Conservation (phyloP, 2,113 vertebrate genomes). For the Petrocephalus microphthalmus region DNA sequence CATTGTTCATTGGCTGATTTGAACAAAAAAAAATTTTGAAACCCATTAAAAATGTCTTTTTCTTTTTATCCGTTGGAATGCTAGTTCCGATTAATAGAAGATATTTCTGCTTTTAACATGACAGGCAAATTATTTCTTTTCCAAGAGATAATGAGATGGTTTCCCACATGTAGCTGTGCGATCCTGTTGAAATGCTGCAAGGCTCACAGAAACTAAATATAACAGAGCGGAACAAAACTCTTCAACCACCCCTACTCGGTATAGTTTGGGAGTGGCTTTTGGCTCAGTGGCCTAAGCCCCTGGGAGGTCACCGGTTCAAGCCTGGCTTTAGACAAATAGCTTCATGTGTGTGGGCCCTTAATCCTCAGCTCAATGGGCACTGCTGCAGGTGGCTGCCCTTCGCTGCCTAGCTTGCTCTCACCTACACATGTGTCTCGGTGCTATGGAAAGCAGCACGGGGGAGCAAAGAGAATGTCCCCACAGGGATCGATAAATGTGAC, state of each 20-base stretch:
- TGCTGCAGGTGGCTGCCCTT: too few relatives aligned
- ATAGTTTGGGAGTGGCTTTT: not conserved
- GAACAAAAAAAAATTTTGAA: not conserved
- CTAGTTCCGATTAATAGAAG: not conserved
- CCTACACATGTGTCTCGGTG: too few relatives aligned
- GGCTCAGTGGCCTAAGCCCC: not conserved
- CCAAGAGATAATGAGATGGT: not conserved
- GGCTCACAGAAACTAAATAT: not conserved
- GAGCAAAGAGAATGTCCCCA: too few relatives aligned
- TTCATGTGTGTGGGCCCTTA: not conserved
- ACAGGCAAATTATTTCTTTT: not conserved
- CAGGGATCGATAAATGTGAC: not conserved
- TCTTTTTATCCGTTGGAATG: not conserved
- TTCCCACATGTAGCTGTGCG: not conserved
- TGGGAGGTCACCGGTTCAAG: not conserved
- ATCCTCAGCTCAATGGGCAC: not conserved
- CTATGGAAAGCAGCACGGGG: too few relatives aligned
- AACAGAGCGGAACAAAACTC: not conserved
- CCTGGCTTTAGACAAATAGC: not conserved
- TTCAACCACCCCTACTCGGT: not conserved
- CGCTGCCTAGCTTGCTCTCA: too few relatives aligned
- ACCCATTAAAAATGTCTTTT: not conserved
- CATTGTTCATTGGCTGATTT: not conserved
- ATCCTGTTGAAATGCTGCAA: not conserved
- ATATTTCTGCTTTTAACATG: not conserved